Percentiles rank a stretch among this genome's conserved stretches.
Conservation (phyloP, 2,113 vertebrate genomes). For the Micromys minutus region DNA sequence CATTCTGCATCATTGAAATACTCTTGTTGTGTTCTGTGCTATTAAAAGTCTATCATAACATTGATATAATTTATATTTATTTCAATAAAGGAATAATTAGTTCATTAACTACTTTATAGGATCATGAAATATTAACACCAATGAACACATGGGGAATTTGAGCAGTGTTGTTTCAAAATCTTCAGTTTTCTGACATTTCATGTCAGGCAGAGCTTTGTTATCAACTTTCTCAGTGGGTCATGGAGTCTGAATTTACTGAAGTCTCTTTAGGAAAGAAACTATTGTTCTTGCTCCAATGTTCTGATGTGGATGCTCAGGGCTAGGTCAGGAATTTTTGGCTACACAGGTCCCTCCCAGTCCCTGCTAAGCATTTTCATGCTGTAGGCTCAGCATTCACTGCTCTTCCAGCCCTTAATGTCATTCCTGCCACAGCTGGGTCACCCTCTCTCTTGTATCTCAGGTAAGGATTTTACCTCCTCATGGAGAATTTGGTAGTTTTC, state of each 20-base stretch:
- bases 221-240: neutral
- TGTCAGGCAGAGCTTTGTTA: neutral
- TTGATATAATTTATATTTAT: neutral
- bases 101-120: neutral
- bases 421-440: neutral
- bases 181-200: neutral
- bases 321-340: neutral
- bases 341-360: neutral
- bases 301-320: neutral
- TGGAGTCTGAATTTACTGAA: neutral
- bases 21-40: neutral
- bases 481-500: neutral
- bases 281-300: neutral
- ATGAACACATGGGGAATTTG: neutral
- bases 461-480: neutral
- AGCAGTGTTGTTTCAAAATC: neutral
- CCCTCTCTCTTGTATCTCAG: neutral
- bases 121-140: neutral
- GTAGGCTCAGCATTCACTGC: neutral
- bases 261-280: neutral
- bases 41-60: neutral
- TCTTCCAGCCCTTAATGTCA: neutral
- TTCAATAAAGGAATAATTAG: neutral
- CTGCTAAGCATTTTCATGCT: neutral
- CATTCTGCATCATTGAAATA: neutral